Conservation (phyloP, 2,888 invertebrate species). For the Caenorhabditis uteleia region DNA sequence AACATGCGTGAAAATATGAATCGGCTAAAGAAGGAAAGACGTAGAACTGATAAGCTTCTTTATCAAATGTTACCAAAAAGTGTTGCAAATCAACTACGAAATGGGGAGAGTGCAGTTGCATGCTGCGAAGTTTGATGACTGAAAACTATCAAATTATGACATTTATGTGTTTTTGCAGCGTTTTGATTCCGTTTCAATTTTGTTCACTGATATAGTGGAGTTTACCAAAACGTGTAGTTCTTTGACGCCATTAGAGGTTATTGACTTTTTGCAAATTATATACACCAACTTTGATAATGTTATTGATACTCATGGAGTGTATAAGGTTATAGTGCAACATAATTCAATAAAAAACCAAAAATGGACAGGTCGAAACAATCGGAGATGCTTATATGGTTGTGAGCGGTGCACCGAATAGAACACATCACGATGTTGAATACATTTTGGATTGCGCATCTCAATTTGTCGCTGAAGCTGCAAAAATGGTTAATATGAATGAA, state of each 20-base stretch:
- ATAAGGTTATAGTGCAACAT: conserved; percentile 78
- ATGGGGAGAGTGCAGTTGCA: conserved; percentile 92
- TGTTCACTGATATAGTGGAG: conserved; percentile 96
- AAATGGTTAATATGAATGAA: conserved; percentile 16
- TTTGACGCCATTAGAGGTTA: conserved; percentile 92
- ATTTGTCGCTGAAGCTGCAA: conserved; percentile 33
- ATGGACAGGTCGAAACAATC: conserved; percentile 92
- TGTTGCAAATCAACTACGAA: conserved; percentile 88
- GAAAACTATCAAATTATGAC: conserved; percentile 1
- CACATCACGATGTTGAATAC: conserved; percentile 84
- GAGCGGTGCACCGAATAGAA: conserved; percentile 89
- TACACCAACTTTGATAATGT: conserved; percentile 81
- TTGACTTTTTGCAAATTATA: conserved; percentile 74
- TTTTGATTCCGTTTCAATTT: conserved; percentile 91
- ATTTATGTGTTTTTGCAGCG: conserved; percentile 76
- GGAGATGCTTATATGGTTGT: conserved; percentile 99
- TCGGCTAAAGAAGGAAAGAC: conserved; percentile 93
- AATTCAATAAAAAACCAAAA: background rate
- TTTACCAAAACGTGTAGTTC: conserved; percentile 96
- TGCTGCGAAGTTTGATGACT: conserved; percentile 85
- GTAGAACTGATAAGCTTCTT: conserved; percentile 88
- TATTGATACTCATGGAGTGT: conserved; percentile 89
- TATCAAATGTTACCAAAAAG: conserved; percentile 99
- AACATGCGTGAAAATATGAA: conserved; percentile 95
- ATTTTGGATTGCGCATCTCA: conserved; percentile 68